Base-by-base conservation (phyloP, 2,113 vertebrate genomes). In the Caracal caracal region DNA sequence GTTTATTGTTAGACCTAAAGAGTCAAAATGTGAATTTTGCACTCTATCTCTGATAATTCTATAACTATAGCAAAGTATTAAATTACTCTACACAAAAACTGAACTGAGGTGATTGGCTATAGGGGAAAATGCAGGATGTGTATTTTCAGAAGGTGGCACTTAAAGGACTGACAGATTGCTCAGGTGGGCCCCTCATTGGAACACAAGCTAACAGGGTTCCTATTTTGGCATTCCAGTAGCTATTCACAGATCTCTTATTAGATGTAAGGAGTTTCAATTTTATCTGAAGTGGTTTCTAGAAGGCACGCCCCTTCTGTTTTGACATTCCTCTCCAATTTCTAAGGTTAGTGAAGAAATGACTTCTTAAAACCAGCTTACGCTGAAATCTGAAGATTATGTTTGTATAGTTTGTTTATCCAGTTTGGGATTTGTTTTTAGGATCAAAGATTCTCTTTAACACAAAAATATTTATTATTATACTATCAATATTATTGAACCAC, bases 401-500 rank as follows among this genome's bases (percentile, higher is more conserved):
- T 87, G 28, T 53, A 26, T n/a, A 35, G 37, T 68, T 87, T 75
- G 24, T 66, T 85, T 82, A 83, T 87, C 56, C 4, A 88, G 22
- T 35, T 91, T 95, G 16, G 71, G 33, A 30, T 56, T 88, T 28
- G 22, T 81, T 81, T 92, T 24, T 88, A 86, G 82, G 82, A 94
- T 97, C 80, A 96, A 97, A 97, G 90, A 73, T 92, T 93, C 84
- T 93, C 53, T 80, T 61, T 95, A 68, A 73, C 33, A 93, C 92
- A 53, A 82, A 84, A 86, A 49, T 84, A 87, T 89, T 92, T 95
- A 81, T 96, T 83, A 96, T 84, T 92, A 37, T 51, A 47, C 49
- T 65, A 65, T 93, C 68, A 81, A 43, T 90, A 94, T 94, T 84
- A 78, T 68, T 83, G 88, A 88, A 88, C 6, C 22, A 80, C 35